phyloP scores from a whole-genome alignment of 2,797 vertebrate genomes.

The Leuciscus waleckii region DNA sequence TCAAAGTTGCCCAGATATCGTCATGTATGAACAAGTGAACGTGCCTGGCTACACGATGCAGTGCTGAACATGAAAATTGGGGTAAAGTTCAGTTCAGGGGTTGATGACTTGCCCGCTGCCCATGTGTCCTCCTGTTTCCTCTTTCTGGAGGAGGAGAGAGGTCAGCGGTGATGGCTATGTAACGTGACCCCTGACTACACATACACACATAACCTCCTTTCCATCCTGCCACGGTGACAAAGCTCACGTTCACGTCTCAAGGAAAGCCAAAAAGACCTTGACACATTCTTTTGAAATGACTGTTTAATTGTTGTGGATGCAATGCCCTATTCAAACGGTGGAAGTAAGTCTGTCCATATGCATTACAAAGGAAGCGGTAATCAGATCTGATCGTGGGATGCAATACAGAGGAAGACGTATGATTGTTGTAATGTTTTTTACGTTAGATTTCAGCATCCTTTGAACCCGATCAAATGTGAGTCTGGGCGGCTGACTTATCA shows the following conservation, averaged over 20 bases:
- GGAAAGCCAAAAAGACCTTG: conserved; percentile 29
- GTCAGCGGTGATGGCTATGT: conserved; percentile 72
- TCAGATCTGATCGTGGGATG: conserved; percentile 16
- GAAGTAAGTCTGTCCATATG: conserved; percentile 24
- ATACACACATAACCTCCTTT: conserved; percentile 55
- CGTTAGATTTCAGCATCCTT: not conserved
- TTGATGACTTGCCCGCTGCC: conserved; percentile 37
- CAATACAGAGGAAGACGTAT: not conserved
- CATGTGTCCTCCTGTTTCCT: conserved; percentile 71
- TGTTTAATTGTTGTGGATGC: conserved; percentile 34
- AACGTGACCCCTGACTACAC: conserved; percentile 64
- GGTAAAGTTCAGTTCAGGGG: conserved; percentile 40
- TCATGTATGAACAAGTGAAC: conserved; percentile 27
- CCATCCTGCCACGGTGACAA: conserved; percentile 55
- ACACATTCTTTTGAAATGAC: conserved; percentile 33
- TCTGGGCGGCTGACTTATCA: not conserved
- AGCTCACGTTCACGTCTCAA: conserved; percentile 62
- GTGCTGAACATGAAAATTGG: conserved; percentile 36
- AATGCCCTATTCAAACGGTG: not conserved
- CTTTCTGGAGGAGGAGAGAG: conserved; percentile 56
- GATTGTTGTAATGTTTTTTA: conserved; percentile 23
- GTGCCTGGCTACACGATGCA: conserved; percentile 16
- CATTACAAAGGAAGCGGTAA: conserved; percentile 34
- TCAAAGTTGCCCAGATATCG: not conserved
- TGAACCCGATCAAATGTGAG: conserved; percentile 20